Evolutionary conservation across 2,113 vertebrate species (phyloP).

Genomic region (Ornithorhynchus anatinus): DNA sequence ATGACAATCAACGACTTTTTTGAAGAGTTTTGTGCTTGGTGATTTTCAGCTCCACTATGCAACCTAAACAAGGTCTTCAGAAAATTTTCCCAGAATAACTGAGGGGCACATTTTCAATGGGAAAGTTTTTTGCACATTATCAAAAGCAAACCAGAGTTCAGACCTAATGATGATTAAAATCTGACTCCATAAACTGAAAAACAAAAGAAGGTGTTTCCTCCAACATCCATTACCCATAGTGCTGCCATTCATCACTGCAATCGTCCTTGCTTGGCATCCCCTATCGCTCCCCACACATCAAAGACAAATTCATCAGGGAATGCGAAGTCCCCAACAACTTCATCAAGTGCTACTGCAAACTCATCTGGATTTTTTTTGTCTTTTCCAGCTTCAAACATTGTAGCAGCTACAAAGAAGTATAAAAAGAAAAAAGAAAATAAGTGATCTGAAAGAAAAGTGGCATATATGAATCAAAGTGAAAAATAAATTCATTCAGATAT

Average conservation of each 20-base stretch:
- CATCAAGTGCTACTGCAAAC: slow-evolving; percentile 89
- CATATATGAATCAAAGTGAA: background rate
- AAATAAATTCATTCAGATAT: background rate
- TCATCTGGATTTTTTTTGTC: slow-evolving; percentile 94
- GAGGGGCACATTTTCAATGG: slow-evolving; percentile 13
- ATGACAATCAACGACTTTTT: no score
- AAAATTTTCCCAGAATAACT: slow-evolving; percentile 15
- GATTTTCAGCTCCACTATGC: slow-evolving; percentile 2
- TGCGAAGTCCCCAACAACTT: slow-evolving; percentile 93
- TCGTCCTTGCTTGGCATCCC: slow-evolving; percentile 86
- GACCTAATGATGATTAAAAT: background rate
- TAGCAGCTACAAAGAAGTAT: slow-evolving; percentile 81
- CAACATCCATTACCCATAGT: background rate
- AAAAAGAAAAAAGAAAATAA: background rate
- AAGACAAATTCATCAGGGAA: slow-evolving; percentile 97
- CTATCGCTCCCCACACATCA: slow-evolving; percentile 94
- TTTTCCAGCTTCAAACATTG: slow-evolving; percentile 93
- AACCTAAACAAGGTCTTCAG: background rate
- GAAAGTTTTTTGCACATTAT: slow-evolving; percentile 1
- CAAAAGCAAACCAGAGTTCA: slow-evolving; percentile 15
- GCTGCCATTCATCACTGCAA: slow-evolving; percentile 50
- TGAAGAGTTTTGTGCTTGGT: no score
- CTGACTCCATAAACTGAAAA: background rate
- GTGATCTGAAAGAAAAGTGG: background rate
- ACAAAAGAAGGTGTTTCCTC: background rate